These are phyloP conservation scores for Mobula birostris DNA, from an alignment of 2,113 vertebrate genomes.

Conservation along the genomic window DNA sequence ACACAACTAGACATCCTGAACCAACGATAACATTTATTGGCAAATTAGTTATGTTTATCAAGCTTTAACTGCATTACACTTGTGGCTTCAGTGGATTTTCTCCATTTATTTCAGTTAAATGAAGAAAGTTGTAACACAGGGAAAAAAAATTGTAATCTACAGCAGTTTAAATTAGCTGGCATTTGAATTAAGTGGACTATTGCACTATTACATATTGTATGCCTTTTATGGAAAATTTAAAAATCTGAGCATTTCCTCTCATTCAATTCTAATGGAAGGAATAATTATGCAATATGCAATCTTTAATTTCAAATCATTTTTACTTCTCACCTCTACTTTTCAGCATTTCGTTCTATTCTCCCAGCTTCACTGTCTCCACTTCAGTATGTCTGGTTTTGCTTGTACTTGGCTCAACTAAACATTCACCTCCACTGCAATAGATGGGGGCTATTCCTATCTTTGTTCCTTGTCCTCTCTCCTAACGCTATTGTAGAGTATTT, in stretches of 20 bases:
- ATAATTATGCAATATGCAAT: not conserved
- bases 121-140: not conserved
- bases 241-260: not conserved
- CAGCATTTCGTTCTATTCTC: not conserved
- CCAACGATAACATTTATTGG: slow-evolving; percentile 32
- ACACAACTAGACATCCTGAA: slow-evolving; percentile 2
- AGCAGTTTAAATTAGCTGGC: not conserved
- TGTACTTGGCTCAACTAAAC: not conserved
- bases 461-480: not conserved
- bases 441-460: not conserved
- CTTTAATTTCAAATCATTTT: not conserved
- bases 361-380: not conserved
- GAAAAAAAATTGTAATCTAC: not conserved
- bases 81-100: slow-evolving; percentile 16
- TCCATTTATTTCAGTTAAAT: slow-evolving; percentile 32
- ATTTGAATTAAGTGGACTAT: slow-evolving; percentile 24
- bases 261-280: not conserved
- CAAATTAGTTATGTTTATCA: slow-evolving; percentile 34
- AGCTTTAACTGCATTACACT: slow-evolving; percentile 18
- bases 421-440: not conserved
- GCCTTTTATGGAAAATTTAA: not conserved
- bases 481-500: not conserved
- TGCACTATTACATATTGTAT: not conserved
- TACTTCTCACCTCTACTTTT: not conserved
- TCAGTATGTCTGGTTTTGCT: not conserved